Percentiles rank a stretch among this genome's conserved stretches.
Conservation (phyloP, 2,888 invertebrate species). For the Nowickia ferox region DNA sequence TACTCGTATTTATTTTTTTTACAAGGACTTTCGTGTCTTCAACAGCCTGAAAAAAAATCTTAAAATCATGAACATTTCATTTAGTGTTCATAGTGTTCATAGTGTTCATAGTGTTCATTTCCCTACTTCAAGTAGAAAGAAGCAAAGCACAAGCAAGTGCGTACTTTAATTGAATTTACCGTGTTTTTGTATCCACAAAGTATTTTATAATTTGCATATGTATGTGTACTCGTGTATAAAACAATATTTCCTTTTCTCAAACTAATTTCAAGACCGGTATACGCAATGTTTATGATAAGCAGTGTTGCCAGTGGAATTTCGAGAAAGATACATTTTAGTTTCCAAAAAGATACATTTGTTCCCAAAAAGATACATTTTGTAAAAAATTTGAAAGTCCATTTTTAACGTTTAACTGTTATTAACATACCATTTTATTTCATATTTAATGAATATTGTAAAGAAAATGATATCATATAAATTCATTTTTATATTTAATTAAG, state of each 20-base stretch:
- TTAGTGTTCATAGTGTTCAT: neutral
- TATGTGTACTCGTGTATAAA: neutral
- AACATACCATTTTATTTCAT: too few species aligned
- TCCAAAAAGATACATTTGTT: too few species aligned
- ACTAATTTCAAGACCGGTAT: neutral
- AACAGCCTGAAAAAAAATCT: too few species aligned
- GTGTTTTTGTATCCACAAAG: neutral
- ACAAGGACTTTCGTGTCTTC: neutral
- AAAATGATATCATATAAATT: too few species aligned
- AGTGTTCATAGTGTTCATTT: neutral
- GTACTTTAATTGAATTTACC: slow-evolving; percentile 26
- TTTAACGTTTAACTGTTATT: too few species aligned
- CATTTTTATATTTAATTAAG: too few species aligned
- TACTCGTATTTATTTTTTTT: neutral
- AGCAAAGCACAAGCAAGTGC: neutral
- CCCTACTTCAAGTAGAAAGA: neutral
- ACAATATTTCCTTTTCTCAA: neutral
- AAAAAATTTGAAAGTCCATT: too few species aligned
- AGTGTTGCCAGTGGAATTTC: too few species aligned
- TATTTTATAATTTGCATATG: too few species aligned
- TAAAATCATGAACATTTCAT: neutral
- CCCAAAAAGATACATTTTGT: too few species aligned
- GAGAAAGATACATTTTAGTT: too few species aligned
- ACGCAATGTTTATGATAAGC: neutral
- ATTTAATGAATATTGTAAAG: too few species aligned